These are phyloP conservation scores for Prochilodus magdalenae DNA, from an alignment of 2,113 vertebrate genomes.

Conservation along the genomic window DNA sequence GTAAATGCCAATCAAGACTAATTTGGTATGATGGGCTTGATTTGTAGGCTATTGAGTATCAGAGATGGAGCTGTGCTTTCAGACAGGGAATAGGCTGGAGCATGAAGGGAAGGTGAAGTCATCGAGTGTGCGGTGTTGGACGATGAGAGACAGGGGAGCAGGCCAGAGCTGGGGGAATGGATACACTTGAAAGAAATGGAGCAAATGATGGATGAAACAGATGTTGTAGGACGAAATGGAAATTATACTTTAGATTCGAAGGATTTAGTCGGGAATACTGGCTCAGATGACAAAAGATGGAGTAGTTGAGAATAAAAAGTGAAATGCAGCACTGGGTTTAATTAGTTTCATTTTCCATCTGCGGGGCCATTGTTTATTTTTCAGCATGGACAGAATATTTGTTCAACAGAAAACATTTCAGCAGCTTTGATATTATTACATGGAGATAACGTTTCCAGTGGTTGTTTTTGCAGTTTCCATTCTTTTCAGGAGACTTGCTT, in stretches of 20 bases:
- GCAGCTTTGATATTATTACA: too few species aligned
- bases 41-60: slow-evolving; percentile 6
- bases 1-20: slow-evolving; percentile 53
- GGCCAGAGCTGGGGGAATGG: not conserved
- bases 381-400: too few species aligned
- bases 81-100: not conserved
- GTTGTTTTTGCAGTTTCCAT: too few species aligned
- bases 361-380: too few species aligned
- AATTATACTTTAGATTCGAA: not conserved
- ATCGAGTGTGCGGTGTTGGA: not conserved
- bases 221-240: not conserved
- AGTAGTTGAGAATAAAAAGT: not conserved
- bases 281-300: not conserved
- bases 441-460: too few species aligned
- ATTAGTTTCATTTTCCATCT: too few species aligned
- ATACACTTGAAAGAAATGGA: not conserved
- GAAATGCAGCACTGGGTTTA: too few species aligned
- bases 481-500: too few species aligned
- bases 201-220: not conserved
- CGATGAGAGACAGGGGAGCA: not conserved
- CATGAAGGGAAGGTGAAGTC: not conserved
- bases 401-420: too few species aligned
- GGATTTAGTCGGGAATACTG: not conserved
- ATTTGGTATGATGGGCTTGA: slow-evolving; percentile 42
- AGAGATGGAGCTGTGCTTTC: not conserved